These are phyloP conservation scores for Paralvinella palmiformis DNA, from an alignment of 1,140 invertebrate genomes.

Conservation along the genomic window DNA sequence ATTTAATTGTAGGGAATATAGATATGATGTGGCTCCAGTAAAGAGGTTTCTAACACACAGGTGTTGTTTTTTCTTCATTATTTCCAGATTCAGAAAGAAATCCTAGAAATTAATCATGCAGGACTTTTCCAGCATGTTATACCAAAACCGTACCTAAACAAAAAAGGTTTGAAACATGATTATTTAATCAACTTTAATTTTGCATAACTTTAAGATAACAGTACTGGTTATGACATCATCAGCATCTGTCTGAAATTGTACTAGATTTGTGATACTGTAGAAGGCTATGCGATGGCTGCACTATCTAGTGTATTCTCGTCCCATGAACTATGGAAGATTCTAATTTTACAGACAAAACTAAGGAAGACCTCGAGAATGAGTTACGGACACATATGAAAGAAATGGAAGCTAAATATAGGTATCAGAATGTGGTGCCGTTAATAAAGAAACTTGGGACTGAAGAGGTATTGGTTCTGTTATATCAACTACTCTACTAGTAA, in stretches of 20 bases:
- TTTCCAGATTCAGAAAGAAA: conserved; percentile 75
- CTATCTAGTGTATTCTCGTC: not conserved
- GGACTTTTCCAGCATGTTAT: conserved; percentile 95
- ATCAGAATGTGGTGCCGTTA: conserved; percentile 4
- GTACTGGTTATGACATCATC: too few species aligned
- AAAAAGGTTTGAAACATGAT: too few species aligned
- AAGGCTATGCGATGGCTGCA: not conserved
- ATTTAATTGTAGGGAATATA: too few species aligned
- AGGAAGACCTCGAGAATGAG: not conserved
- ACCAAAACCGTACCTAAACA: conserved; percentile 64
- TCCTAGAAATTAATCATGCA: conserved; percentile 83
- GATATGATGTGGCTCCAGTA: too few species aligned
- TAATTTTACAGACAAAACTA: not conserved
- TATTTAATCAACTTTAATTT: too few species aligned
- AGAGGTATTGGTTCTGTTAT: too few species aligned
- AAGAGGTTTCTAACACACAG: too few species aligned
- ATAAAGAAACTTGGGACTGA: conserved; percentile 3
- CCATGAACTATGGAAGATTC: not conserved
- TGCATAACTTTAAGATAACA: too few species aligned
- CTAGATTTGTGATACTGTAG: not conserved
- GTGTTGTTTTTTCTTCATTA: too few species aligned
- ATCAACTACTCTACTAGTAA: too few species aligned
- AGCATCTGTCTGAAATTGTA: not conserved
- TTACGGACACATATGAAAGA: not conserved
- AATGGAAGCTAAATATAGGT: conserved; percentile 5